Conservation (phyloP, 2,797 vertebrate species). For the Serranus cabrilla region DNA sequence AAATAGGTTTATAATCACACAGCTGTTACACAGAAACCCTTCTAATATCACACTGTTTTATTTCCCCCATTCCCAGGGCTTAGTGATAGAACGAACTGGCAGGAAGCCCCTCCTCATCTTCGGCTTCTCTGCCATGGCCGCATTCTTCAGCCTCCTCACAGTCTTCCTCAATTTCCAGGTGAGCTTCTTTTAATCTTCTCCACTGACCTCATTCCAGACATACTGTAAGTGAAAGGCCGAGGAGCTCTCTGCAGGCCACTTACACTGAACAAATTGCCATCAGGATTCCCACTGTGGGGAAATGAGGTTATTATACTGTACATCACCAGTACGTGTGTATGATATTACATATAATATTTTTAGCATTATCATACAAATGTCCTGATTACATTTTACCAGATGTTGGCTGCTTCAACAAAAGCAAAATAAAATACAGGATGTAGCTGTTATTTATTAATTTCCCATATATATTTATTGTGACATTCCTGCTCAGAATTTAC, state of each 20-base stretch:
- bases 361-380: background rate
- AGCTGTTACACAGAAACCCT: background rate
- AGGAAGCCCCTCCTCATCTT: constrained; percentile 92
- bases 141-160: constrained; percentile 92
- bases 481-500: background rate
- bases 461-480: background rate
- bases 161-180: constrained; percentile 93
- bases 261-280: constrained; percentile 4
- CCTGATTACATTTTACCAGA: background rate
- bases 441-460: background rate
- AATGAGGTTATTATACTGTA: constrained; percentile 10
- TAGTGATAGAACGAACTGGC: constrained; percentile 92
- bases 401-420: background rate
- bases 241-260: background rate
- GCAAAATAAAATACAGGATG: background rate
- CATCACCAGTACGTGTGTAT: background rate
- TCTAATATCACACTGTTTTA: background rate
- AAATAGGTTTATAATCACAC: background rate
- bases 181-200: constrained; percentile 25
- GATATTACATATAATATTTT: background rate
- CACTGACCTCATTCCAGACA: constrained; percentile 13
- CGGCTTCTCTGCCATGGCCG: constrained; percentile 91
- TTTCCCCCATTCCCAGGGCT: constrained; percentile 81
- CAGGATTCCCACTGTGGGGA: background rate
- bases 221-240: background rate